These are phyloP conservation scores for Idris sp. DNA, from an alignment of 1,140 invertebrate species.

Conservation along the genomic window DNA sequence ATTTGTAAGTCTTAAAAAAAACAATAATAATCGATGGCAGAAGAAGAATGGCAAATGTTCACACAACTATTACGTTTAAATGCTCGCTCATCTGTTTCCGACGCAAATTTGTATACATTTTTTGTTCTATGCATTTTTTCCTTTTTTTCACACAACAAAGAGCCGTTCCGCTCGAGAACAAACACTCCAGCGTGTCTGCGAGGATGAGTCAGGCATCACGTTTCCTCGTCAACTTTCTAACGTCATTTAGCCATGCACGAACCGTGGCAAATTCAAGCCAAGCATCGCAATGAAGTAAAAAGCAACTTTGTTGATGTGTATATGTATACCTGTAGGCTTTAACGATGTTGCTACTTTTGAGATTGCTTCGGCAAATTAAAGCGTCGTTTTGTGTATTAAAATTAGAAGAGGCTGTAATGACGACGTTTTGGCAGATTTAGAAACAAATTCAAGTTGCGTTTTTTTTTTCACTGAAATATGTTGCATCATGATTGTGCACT, in stretches of 20 bases:
- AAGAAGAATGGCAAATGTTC: too few species aligned
- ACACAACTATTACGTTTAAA: too few species aligned
- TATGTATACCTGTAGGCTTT: conserved; percentile 23
- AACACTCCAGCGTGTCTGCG: conserved; percentile 49
- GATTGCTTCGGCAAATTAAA: conserved; percentile 19
- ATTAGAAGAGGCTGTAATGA: too few species aligned
- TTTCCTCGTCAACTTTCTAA: conserved; percentile 70
- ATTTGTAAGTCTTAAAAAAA: too few species aligned
- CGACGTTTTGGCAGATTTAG: background rate
- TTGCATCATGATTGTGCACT: too few species aligned
- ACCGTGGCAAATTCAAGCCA: conserved; percentile 52
- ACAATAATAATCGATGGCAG: too few species aligned
- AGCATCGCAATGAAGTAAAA: conserved; percentile 35
- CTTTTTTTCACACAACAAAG: conserved; percentile 55
- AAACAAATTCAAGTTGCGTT: conserved; percentile 1
- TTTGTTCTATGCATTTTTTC: conserved; percentile 29
- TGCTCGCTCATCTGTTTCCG: too few species aligned
- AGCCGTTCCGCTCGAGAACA: conserved; percentile 63
- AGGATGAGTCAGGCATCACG: conserved; percentile 65
- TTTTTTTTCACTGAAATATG: too few species aligned
- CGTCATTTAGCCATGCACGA: conserved; percentile 65
- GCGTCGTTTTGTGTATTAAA: conserved; percentile 9
- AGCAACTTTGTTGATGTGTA: conserved; percentile 47
- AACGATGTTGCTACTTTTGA: conserved; percentile 38
- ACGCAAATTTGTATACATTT: background rate